phyloP scores from a whole-genome alignment of 2,113 vertebrate species.

The Nothoprocta perdicaria region DNA sequence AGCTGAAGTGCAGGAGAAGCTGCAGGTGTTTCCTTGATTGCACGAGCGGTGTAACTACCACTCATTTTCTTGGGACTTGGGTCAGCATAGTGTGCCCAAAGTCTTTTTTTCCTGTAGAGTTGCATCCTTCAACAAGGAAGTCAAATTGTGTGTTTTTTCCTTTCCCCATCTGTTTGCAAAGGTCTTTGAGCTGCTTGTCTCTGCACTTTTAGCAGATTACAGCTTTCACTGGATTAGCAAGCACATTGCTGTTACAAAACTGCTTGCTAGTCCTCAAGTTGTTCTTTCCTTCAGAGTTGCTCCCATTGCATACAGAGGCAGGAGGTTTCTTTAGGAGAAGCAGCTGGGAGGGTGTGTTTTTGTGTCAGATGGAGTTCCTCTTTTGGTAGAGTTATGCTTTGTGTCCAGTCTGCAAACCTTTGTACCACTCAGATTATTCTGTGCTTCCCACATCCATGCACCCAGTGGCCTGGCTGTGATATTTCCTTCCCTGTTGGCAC shows the following conservation, averaged over 20 bases:
- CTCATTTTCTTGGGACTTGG: background rate
- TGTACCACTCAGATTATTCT: background rate
- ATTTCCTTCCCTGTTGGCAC: background rate
- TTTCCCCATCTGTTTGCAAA: background rate
- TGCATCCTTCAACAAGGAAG: background rate
- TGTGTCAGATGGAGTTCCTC: background rate
- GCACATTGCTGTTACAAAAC: background rate
- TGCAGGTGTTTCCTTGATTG: background rate
- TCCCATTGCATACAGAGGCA: background rate
- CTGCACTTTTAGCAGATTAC: background rate
- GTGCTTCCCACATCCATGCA: background rate
- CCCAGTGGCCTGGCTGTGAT: background rate
- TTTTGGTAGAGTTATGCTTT: background rate
- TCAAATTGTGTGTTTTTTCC: background rate
- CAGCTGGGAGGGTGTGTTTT: background rate
- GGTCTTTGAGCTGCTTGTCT: background rate
- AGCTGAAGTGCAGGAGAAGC: background rate
- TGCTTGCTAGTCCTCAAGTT: background rate
- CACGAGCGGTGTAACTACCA: background rate
- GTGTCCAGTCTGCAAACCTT: background rate
- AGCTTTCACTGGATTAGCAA: background rate
- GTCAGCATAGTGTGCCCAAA: background rate
- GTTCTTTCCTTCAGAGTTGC: background rate
- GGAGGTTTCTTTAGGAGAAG: background rate
- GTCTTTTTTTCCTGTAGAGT: background rate